Conservation (phyloP, 1,140 invertebrate species). For the Calephelis nemesis region DNA sequence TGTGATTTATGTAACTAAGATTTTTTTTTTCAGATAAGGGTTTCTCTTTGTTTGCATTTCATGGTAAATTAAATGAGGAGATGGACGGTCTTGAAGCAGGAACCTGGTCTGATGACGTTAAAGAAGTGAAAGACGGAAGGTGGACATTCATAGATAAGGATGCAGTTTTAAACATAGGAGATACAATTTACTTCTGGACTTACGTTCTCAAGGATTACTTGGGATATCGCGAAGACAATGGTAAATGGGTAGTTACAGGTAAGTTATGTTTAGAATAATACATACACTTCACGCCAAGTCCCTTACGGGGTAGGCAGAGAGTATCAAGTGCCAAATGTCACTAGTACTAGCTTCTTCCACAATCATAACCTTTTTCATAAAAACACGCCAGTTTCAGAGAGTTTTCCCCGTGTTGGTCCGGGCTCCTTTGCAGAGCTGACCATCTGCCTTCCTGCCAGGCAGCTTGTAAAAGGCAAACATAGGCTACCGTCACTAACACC, state of each 20-base stretch:
- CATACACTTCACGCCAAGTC: too few species aligned
- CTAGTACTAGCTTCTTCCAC: too few species aligned
- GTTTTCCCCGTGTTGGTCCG: too few species aligned
- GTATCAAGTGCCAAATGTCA: too few species aligned
- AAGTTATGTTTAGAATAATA: neutral
- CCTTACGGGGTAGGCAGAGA: too few species aligned
- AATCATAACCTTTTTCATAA: too few species aligned
- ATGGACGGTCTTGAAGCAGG: constrained; percentile 85
- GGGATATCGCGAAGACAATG: constrained; percentile 81
- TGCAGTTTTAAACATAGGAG: constrained; percentile 80
- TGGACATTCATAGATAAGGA: constrained; percentile 83
- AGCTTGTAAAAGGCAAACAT: too few species aligned
- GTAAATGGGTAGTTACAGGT: constrained; percentile 75
- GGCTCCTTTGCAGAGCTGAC: too few species aligned
- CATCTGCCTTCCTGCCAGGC: too few species aligned
- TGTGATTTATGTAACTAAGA: too few species aligned
- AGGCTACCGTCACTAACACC: too few species aligned
- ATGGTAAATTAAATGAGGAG: constrained; percentile 85
- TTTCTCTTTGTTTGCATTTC: constrained; percentile 84
- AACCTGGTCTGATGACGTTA: constrained; percentile 82
- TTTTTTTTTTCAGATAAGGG: constrained; percentile 76
- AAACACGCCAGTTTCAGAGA: too few species aligned
- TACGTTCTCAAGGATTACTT: constrained; percentile 83
- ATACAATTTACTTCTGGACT: constrained; percentile 86
- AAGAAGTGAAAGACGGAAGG: constrained; percentile 80